Evolutionary conservation across 1,140 invertebrate species (phyloP), one percentile per base, ranked within the genome.

Genomic region (Diabrotica undecimpunctata): DNA sequence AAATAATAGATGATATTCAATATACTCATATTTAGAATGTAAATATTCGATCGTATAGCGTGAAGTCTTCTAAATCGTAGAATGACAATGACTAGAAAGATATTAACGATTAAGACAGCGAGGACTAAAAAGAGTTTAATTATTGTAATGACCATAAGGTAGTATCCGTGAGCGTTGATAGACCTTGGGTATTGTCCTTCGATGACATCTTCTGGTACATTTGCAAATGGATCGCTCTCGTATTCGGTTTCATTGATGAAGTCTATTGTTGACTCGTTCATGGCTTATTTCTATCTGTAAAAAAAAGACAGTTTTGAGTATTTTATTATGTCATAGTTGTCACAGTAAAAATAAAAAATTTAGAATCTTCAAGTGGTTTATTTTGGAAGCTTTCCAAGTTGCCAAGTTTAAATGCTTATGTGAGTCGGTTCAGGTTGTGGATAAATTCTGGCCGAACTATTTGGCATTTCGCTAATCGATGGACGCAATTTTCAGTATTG

Each of bases 1-100:
- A 62, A 7, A 25, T 66, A 63, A 50, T 62, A 69, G 5, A 61
- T 35, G 6, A 69, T 55, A 38, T 66, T 71, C 36, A 68, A 57
- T 10, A 68, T 61, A 36, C 61, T 53, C 38, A 57, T 61, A 46
- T 69, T 60, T 4, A 68, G 46, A 51, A 71, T 68, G 12, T 68
- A 71, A 12, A 55, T 57, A 41, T 71, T 71, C 13, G 59, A 35
- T 25, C 64, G 35, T 4, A 51, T 14, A 14, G 57, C 60, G 38
- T 60, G 61, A 11, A 71, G 54, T 6, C 62, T 68, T 52, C 61
- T 59, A 37, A 63, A 71, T 61, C 64, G 64, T 12, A 54, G 54
- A 5, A 69, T 64, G 0, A 69, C 54, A 39, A 66, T 61, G 9
- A 67, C 64, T 7, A 71, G 41, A 6, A 71, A 52, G 6, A 65